Evolutionary conservation across 2,113 vertebrate genomes (phyloP).

Genomic region (Leptosomus discolor): DNA sequence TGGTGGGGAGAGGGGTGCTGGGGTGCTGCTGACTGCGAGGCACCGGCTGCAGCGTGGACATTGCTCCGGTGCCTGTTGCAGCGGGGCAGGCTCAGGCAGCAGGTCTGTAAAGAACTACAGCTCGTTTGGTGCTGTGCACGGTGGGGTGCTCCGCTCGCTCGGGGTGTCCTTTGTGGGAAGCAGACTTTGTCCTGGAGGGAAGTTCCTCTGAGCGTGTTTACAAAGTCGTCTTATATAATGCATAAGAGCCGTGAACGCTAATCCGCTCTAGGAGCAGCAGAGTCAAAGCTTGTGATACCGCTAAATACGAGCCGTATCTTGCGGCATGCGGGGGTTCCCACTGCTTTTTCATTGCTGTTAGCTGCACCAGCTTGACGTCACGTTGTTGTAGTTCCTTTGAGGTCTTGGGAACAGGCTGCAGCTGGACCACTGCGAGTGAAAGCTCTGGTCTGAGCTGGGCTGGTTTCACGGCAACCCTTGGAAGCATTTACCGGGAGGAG

Average conservation of each 20-base stretch:
- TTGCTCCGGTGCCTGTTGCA: background rate
- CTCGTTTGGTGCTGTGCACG: rapidly evolving
- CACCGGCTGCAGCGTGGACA: rapidly evolving
- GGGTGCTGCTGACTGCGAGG: background rate
- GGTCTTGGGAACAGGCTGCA: background rate
- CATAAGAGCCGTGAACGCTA: background rate
- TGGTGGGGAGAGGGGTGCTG: background rate
- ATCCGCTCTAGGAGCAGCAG: background rate
- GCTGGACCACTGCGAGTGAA: rapidly evolving
- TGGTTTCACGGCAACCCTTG: background rate
- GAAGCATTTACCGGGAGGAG: background rate
- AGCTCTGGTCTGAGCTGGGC: background rate
- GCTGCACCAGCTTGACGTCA: background rate
- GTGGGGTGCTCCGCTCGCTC: background rate
- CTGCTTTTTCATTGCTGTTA: background rate
- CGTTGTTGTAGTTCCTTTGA: background rate
- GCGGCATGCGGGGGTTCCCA: rapidly evolving
- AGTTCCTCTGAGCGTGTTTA: background rate
- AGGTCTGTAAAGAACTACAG: rapidly evolving
- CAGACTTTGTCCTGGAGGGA: background rate
- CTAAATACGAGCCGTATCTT: background rate
- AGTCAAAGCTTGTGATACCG: background rate
- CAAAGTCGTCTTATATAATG: background rate
- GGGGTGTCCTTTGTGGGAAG: background rate
- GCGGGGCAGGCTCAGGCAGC: background rate